Evolutionary conservation across 2,113 vertebrate genomes (phyloP).

Genomic region (Gadus macrocephalus): DNA sequence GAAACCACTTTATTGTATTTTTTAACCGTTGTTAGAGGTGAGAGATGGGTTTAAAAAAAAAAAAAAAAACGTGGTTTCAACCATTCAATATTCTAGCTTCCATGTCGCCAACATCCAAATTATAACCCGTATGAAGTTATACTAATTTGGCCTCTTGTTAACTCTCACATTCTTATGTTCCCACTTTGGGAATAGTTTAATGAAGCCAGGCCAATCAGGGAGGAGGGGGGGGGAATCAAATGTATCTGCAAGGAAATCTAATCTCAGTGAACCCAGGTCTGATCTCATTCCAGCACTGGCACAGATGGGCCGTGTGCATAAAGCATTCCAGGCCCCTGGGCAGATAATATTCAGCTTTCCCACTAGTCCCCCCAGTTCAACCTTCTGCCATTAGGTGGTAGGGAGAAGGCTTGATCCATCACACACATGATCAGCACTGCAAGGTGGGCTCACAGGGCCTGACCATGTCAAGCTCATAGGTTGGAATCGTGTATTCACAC

Average conservation of each 20-base stretch:
- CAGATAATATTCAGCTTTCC: slow-evolving; percentile 16
- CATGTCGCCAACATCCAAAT: neutral
- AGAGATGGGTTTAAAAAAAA: neutral
- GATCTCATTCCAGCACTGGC: slow-evolving; percentile 24
- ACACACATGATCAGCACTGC: neutral
- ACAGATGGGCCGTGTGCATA: slow-evolving; percentile 28
- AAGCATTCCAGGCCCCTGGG: slow-evolving; percentile 31
- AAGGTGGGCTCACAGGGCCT: slow-evolving; percentile 4
- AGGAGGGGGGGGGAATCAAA: slow-evolving; percentile 28
- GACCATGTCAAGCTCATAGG: slow-evolving; percentile 21
- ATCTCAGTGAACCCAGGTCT: slow-evolving; percentile 34
- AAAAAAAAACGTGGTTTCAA: neutral
- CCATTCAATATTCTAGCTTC: no score
- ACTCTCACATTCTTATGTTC: neutral
- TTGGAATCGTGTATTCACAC: slow-evolving; percentile 30
- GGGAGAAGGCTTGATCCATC: neutral
- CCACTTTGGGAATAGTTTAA: neutral
- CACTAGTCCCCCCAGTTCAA: slow-evolving; percentile 8
- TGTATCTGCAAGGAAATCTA: slow-evolving; percentile 35
- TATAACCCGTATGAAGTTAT: neutral
- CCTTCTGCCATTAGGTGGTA: slow-evolving; percentile 11
- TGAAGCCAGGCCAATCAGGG: slow-evolving; percentile 1
- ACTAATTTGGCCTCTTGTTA: neutral
- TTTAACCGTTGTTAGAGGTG: neutral
- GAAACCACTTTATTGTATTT: neutral